These are phyloP conservation scores for Fistularia commersonii DNA, from an alignment of 2,797 vertebrate species.

Conservation along the genomic window DNA sequence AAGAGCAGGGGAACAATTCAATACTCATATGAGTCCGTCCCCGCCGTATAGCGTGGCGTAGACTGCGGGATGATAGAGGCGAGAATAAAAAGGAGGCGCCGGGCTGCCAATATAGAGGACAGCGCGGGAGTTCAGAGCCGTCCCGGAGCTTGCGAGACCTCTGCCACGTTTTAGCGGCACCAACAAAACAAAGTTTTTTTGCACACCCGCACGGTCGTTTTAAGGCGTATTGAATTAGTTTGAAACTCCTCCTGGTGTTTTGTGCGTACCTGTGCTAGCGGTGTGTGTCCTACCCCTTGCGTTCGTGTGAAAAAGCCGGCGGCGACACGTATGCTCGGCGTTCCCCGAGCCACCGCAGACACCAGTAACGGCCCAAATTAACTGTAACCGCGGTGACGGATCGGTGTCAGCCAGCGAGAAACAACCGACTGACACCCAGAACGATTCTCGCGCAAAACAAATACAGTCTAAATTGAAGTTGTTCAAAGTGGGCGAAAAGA, in stretches of 20 bases:
- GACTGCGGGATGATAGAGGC: slow-evolving; percentile 20
- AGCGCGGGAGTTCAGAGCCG: slow-evolving; percentile 26
- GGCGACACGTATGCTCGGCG: too few relatives aligned
- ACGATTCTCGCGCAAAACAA: slow-evolving; percentile 8
- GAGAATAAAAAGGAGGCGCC: slow-evolving; percentile 38
- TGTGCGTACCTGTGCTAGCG: slow-evolving; percentile 4
- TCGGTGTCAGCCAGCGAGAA: neutral
- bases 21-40: slow-evolving; percentile 47
- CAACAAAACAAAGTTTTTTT: neutral
- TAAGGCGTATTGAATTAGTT: slow-evolving; percentile 9
- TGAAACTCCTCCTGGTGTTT: slow-evolving; percentile 1
- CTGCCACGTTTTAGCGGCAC: neutral
- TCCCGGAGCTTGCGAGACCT: slow-evolving; percentile 21
- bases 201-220: neutral
- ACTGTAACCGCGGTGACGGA: slow-evolving; percentile 9
- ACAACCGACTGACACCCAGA: slow-evolving; percentile 1
- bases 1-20: slow-evolving; percentile 45
- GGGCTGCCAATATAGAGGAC: slow-evolving; percentile 28
- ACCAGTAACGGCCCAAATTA: slow-evolving; percentile 4
- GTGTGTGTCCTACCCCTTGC: slow-evolving; percentile 2
- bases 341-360: too few relatives aligned
- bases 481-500: slow-evolving; percentile 6
- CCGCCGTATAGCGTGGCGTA: slow-evolving; percentile 16
- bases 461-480: slow-evolving; percentile 26
- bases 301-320: slow-evolving; percentile 1